Percentiles rank a stretch among this genome's conserved stretches.
These are phyloP conservation scores for Phycodurus eques DNA, from an alignment of 2,113 vertebrate genomes.

Conservation along the genomic window DNA sequence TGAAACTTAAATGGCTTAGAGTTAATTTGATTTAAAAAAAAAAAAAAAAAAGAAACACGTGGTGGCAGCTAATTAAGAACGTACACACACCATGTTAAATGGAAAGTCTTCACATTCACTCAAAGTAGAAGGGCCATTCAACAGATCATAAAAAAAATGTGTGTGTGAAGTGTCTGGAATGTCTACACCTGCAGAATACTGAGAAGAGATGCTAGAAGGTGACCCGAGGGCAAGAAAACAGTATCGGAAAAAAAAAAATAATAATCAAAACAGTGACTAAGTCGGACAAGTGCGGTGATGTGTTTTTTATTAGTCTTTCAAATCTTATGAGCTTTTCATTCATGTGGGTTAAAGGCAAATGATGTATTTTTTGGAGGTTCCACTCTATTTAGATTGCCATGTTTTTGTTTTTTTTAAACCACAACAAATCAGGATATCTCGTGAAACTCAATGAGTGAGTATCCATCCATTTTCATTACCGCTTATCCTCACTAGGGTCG, in stretches of 20 bases:
- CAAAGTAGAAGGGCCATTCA: constrained; percentile 22
- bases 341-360: background rate
- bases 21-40: no score
- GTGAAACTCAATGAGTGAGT: no score
- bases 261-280: constrained; percentile 45
- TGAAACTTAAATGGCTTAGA: no score
- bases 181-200: constrained; percentile 59
- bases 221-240: constrained; percentile 50
- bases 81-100: constrained; percentile 28
- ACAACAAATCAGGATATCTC: no score
- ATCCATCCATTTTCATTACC: no score
- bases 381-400: background rate
- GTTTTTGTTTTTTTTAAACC: background rate
- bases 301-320: background rate
- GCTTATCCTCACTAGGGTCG: no score
- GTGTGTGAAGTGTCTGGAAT: constrained; percentile 44
- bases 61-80: constrained; percentile 44
- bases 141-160: constrained; percentile 34
- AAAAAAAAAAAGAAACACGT: background rate
- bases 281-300: constrained; percentile 38
- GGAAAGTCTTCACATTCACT: constrained; percentile 31
- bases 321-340: background rate
- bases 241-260: constrained; percentile 22
- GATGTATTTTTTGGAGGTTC: background rate
- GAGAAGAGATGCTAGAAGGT: constrained; percentile 50